These are phyloP conservation scores for Zeus faber DNA, from an alignment of 2,113 vertebrate species.

Conservation along the genomic window DNA sequence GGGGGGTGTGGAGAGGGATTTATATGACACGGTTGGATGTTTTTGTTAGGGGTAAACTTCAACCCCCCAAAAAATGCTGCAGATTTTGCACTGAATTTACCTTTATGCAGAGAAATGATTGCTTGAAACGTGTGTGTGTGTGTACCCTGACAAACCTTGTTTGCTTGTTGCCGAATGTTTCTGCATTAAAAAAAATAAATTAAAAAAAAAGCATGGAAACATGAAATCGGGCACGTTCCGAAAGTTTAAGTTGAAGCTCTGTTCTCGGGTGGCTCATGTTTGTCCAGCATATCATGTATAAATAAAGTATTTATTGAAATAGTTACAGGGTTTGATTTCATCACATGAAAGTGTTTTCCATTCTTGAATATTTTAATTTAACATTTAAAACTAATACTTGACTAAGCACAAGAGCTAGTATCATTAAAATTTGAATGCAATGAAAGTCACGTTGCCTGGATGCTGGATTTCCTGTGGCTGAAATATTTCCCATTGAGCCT, in stretches of 20 bases:
- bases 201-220: too few relatives aligned
- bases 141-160: slow-evolving; percentile 40
- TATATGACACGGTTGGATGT: not conserved
- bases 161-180: slow-evolving; percentile 43
- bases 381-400: too few relatives aligned
- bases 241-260: too few relatives aligned
- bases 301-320: slow-evolving; percentile 38
- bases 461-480: too few relatives aligned
- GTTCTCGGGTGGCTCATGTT: too few relatives aligned
- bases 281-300: slow-evolving; percentile 31
- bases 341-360: not conserved
- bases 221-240: too few relatives aligned
- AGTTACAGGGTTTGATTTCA: slow-evolving; percentile 10
- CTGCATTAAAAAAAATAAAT: too few relatives aligned
- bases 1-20: not conserved
- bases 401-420: too few relatives aligned
- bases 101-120: slow-evolving; percentile 23
- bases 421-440: too few relatives aligned
- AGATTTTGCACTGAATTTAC: slow-evolving; percentile 62
- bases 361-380: too few relatives aligned
- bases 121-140: slow-evolving; percentile 28
- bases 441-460: too few relatives aligned
- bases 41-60: slow-evolving; percentile 28
- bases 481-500: too few relatives aligned
- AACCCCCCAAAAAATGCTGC: slow-evolving; percentile 61